Base-by-base conservation (phyloP, 2,797 vertebrate species). In the Sorex maritimensis region DNA sequence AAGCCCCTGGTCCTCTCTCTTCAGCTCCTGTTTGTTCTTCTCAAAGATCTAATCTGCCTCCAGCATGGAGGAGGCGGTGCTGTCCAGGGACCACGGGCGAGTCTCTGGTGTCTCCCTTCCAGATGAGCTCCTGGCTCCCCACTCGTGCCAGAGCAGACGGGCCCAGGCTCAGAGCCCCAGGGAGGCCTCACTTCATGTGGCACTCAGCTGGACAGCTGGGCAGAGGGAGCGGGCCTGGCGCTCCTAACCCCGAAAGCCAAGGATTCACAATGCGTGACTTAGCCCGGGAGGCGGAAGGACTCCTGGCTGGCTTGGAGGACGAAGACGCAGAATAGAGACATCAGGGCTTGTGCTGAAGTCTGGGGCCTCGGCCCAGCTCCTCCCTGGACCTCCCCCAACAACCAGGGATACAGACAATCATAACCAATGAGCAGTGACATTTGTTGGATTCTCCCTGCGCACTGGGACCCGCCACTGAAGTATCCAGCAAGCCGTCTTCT, bases 281-380 rank as follows among this genome's bases (percentile, higher is more conserved):
- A 82, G 65, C 80, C 77, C 38, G 67, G 72, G 30, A 88, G 68
- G 49, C 63, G 77, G 14, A 30, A n/a, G 67, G 38, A 5, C 28
- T 69, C 67, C 83, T 72, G 41, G 28, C 58, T 15, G 78, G 69
- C 75, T 82, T 34, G 12, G 52, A 84, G 84, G 77, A 61, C 34
- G 30, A 67, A 28, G 49, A 55, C 65, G 77, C 65, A 87, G 38
- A 88, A 90, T 8, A 92, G 83, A 79, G 69, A 79, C 17, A 28
- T 44, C 38, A 30, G 67, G 24, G 41, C 13, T 71, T 41, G 19
- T 80, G 81, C 61, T 92, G 81, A 69, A n/a, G 69, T 68, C 81
- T 63, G 61, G 17, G 30, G 41, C 74, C 81, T 30, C 34, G 17
- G 30, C 30, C 52, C 26, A 30, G 52, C 38, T 65, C 81, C 67